phyloP scores from a whole-genome alignment of 2,797 vertebrate species.

The Myotis findleyi region DNA sequence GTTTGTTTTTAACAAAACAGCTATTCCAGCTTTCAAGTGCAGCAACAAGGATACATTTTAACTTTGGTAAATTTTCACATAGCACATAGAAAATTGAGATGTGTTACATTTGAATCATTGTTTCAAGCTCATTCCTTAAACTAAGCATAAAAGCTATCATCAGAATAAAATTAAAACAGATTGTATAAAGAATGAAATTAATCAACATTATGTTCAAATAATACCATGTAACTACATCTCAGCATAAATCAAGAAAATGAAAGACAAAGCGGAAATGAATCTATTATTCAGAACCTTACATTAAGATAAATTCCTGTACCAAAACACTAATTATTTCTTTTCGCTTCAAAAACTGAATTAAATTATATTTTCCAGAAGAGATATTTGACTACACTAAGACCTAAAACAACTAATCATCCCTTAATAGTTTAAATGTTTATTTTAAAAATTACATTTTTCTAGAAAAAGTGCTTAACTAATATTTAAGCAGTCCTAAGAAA shows the following conservation, averaged over 20 bases:
- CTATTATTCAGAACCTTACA: background rate
- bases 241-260: slow-evolving; percentile 41
- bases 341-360: slow-evolving; percentile 35
- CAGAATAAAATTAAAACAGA: slow-evolving; percentile 47
- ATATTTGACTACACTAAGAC: background rate
- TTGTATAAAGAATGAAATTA: background rate
- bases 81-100: slow-evolving; percentile 11
- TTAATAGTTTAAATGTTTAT: background rate
- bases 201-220: background rate
- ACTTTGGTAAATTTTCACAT: slow-evolving; percentile 34
- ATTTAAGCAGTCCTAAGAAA: background rate
- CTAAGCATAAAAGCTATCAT: background rate
- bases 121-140: slow-evolving; percentile 13
- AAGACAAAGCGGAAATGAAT: background rate
- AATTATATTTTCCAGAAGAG: slow-evolving; percentile 43
- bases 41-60: slow-evolving; percentile 45
- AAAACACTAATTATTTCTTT: slow-evolving; percentile 35
- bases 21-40: background rate
- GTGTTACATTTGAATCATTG: background rate
- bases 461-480: slow-evolving; percentile 14
- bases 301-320: background rate
- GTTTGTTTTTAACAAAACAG: background rate
- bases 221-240: background rate
- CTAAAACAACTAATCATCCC: slow-evolving; percentile 10
- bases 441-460: slow-evolving; percentile 16